Evolutionary conservation across 2,113 vertebrate species (phyloP).

Genomic region (Rafetus swinhoei): DNA sequence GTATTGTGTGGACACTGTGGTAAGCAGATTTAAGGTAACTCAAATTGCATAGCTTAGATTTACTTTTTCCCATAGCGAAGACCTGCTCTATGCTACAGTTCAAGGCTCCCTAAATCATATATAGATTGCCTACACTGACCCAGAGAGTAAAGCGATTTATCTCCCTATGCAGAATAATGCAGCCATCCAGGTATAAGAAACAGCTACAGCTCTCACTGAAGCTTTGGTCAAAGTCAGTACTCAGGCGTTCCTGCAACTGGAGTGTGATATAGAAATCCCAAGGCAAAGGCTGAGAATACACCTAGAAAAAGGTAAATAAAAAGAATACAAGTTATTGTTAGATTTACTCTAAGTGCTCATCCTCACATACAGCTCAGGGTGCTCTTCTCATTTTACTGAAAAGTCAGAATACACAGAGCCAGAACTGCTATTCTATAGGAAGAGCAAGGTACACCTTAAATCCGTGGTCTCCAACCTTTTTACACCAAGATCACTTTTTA

Average conservation of each 20-base stretch:
- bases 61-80: no score
- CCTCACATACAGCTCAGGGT: not conserved
- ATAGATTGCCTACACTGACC: slow-evolving; percentile 67
- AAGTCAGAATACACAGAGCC: not conserved
- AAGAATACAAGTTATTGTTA: slow-evolving; percentile 17
- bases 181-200: slow-evolving; percentile 82
- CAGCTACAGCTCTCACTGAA: slow-evolving; percentile 74
- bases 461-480: no score
- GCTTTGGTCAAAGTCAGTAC: slow-evolving; percentile 68
- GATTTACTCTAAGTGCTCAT: not conserved
- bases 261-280: slow-evolving; percentile 88
- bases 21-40: no score
- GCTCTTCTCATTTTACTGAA: not conserved
- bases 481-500: no score
- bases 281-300: slow-evolving; percentile 78
- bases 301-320: slow-evolving; percentile 69
- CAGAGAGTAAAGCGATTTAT: slow-evolving; percentile 69
- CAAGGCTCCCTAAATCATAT: rapidly evolving
- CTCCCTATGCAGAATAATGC: slow-evolving; percentile 70
- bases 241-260: slow-evolving; percentile 78
- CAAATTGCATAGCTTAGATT: no score
- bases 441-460: not conserved
- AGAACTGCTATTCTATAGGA: not conserved
- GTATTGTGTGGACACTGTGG: no score
- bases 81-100: not conserved